These are phyloP conservation scores for Poecilus cupreus DNA, from an alignment of 2,888 invertebrate genomes.

Conservation along the genomic window DNA sequence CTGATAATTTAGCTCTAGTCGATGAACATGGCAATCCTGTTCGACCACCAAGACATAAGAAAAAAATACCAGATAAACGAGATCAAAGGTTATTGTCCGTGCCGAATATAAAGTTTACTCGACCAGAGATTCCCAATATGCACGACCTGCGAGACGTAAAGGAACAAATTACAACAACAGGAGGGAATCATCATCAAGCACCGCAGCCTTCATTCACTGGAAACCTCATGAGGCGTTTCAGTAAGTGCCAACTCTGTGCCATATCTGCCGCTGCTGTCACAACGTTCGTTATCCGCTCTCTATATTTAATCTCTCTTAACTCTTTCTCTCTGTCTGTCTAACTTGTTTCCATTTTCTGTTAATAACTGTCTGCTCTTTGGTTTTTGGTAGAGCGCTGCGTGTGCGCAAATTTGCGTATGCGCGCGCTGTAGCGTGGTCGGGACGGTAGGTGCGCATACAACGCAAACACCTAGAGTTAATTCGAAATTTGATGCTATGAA, in stretches of 20 bases:
- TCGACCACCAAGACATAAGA: slow-evolving; percentile 75
- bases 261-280: slow-evolving; percentile 54
- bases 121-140: slow-evolving; percentile 73
- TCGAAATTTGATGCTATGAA: slow-evolving; percentile 7
- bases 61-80: slow-evolving; percentile 75
- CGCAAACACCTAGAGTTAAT: slow-evolving; percentile 19
- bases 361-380: slow-evolving; percentile 55
- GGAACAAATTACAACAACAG: slow-evolving; percentile 65
- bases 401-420: neutral
- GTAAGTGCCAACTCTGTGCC: slow-evolving; percentile 81
- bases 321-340: slow-evolving; percentile 60
- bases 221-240: slow-evolving; percentile 88
- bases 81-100: slow-evolving; percentile 85
- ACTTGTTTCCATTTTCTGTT: slow-evolving; percentile 53
- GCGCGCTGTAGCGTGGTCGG: slow-evolving; percentile 30
- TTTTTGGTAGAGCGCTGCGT: slow-evolving; percentile 36
- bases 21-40: slow-evolving; percentile 75
- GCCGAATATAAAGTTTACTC: slow-evolving; percentile 82
- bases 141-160: slow-evolving; percentile 77
- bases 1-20: slow-evolving; percentile 79
- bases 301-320: slow-evolving; percentile 44
- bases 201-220: slow-evolving; percentile 80
- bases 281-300: slow-evolving; percentile 40
- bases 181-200: slow-evolving; percentile 66
- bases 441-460: slow-evolving; percentile 52